Evolutionary conservation across 2,888 invertebrate genomes (phyloP), one percentile per base, ranked within the genome.

Genomic region (Harmothoe impar): DNA sequence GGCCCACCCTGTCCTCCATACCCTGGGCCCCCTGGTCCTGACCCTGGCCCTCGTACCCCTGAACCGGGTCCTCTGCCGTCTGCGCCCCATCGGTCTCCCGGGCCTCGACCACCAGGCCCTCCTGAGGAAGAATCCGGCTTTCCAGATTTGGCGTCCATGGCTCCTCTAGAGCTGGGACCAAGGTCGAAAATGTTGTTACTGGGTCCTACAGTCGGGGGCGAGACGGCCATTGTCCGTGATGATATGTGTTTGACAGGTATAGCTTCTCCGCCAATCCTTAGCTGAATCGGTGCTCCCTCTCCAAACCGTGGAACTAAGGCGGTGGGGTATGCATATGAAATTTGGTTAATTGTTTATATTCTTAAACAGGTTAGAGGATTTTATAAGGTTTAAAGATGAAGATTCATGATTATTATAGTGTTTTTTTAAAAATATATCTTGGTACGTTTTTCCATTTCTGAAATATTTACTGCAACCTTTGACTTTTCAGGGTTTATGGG

Each of bases 11-110:
- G 54, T n/a, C 81, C 91, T 84, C 84, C 43, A 43, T 77, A 29
- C 43, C 91, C 91, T 25, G 88, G 78, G 1, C 89, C 91, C 1
- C 62, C 89, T n/a, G 68, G 15, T n/a, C 72, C 90, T 54, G 68
- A 78, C 3, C 78, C 91, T 35, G 81, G 81, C 12, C 81, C 89
- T 10, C 68, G 51, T 3, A 62, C 35, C n/a, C 89, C 78, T n/a
- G 89, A 10, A 35, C 78, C 89, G 7, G 72, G 72, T 43, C 72
- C 89, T 25, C 89, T 43, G 25, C 25, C 15, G 29, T 54, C 62
- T 20, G 89, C 43, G 35, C 23, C 86, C 29, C 29, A 52, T 1
- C 54, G 3, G 23, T 86, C 12, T 25, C 35, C 43, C 17, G 43
- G 56, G 54, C 54, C 31, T 54, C 25, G 0, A 0, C 54, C 29